Conservation (phyloP, 2,113 vertebrate genomes). For the Synodontis membranacea region DNA sequence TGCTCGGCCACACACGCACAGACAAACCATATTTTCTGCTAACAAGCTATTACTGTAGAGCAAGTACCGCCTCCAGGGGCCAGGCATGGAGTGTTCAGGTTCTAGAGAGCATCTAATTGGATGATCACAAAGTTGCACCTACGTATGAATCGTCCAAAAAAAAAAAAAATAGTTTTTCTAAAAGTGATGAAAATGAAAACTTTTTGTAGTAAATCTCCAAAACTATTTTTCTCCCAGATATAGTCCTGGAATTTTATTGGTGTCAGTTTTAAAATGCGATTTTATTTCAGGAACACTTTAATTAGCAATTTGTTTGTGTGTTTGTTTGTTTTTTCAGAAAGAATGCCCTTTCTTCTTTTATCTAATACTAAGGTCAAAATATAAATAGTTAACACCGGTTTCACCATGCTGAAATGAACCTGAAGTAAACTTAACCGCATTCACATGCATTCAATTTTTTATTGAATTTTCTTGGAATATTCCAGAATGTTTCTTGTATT, state of each 20-base stretch:
- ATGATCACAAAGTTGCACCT: background rate
- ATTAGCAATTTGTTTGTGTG: background rate
- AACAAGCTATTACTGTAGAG: background rate
- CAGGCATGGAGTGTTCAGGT: background rate
- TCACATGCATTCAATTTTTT: no score
- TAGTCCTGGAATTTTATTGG: background rate
- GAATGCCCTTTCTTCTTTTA: background rate
- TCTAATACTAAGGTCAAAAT: no score
- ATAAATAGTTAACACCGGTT: no score
- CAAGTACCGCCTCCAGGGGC: background rate
- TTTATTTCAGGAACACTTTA: background rate
- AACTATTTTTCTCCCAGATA: background rate
- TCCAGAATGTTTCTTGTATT: background rate
- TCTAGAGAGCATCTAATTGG: background rate
- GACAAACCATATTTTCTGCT: background rate
- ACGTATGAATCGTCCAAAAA: background rate
- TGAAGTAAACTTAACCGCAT: background rate
- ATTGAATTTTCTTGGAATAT: background rate
- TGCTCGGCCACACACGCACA: background rate
- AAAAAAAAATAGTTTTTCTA: background rate
- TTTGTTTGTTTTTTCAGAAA: background rate
- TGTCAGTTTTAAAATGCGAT: no score
- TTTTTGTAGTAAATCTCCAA: background rate
- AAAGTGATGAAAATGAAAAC: background rate
- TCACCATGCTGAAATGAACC: background rate